A percentile compares a stretch with the other conserved stretches of the same genome.
These are phyloP conservation scores for Anticlea derivata DNA, from an alignment of 2,888 invertebrate genomes.

Conservation along the genomic window DNA sequence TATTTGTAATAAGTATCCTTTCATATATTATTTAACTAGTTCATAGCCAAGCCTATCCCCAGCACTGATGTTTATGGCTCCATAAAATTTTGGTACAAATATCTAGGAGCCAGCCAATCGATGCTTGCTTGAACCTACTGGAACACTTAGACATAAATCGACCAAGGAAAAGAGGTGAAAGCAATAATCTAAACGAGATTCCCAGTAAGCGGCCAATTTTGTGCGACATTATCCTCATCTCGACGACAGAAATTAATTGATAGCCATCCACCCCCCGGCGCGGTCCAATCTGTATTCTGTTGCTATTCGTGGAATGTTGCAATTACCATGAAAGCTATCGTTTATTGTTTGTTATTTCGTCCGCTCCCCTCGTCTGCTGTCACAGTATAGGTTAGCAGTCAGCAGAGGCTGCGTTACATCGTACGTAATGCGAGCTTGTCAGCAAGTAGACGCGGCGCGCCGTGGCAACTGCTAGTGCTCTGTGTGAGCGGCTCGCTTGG, in stretches of 20 bases:
- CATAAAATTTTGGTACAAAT: too few species aligned
- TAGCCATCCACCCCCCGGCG: conserved; percentile 2
- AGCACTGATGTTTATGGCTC: too few species aligned
- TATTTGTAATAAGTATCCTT: too few species aligned
- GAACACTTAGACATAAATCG: not conserved
- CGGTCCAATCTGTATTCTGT: conserved; percentile 17
- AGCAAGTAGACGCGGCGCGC: not conserved
- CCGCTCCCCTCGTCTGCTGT: not conserved
- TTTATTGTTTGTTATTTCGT: conserved; percentile 21
- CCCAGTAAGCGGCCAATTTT: conserved; percentile 11
- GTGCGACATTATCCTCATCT: conserved; percentile 12
- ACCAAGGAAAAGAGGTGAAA: not conserved
- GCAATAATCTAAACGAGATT: conserved; percentile 8
- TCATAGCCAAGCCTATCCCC: too few species aligned
- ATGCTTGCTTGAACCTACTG: not conserved
- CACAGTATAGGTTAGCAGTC: not conserved
- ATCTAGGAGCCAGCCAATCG: not conserved
- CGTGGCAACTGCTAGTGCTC: conserved; percentile 4
- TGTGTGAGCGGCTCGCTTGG: conserved; percentile 24
- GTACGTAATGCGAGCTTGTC: conserved; percentile 2
- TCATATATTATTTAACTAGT: too few species aligned
- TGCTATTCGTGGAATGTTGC: conserved; percentile 11
- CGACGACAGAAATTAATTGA: conserved; percentile 14
- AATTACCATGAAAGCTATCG: conserved; percentile 30
- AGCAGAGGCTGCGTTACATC: conserved; percentile 1